These are phyloP conservation scores for Himalopsyche kuldschensis DNA, from an alignment of 2,888 invertebrate genomes.

Conservation along the genomic window DNA sequence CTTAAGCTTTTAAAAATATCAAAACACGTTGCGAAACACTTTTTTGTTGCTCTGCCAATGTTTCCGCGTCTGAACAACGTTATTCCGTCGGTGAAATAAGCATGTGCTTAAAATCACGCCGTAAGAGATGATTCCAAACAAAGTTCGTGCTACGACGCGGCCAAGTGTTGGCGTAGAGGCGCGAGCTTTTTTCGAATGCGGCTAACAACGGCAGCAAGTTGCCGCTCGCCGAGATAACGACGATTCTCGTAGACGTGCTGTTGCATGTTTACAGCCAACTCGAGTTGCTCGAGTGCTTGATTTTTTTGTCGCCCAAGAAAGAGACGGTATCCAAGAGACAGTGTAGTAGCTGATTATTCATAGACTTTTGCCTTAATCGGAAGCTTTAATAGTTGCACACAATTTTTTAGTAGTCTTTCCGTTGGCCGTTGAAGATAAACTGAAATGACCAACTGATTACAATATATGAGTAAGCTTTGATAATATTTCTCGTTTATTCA, in stretches of 20 bases:
- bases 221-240: background rate
- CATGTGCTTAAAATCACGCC: background rate
- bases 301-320: background rate
- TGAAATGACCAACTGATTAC: too few species aligned
- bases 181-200: background rate
- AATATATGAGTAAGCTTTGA: too few species aligned
- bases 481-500: too few species aligned
- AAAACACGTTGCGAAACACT: too few species aligned
- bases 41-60: background rate
- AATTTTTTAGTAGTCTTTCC: too few species aligned
- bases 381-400: background rate
- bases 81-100: background rate
- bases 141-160: background rate
- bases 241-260: slow-evolving; percentile 8
- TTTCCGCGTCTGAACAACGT: background rate
- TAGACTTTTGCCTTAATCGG: background rate
- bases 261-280: slow-evolving; percentile 24
- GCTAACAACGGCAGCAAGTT: background rate
- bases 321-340: background rate
- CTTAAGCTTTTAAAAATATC: too few species aligned
- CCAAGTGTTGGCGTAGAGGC: background rate
- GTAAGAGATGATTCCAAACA: background rate
- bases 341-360: background rate
- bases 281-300: background rate
- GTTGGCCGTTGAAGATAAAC: too few species aligned